These are phyloP conservation scores for Rhinolophus ferrumequinum DNA, from an alignment of 2,113 vertebrate genomes.

Conservation along the genomic window DNA sequence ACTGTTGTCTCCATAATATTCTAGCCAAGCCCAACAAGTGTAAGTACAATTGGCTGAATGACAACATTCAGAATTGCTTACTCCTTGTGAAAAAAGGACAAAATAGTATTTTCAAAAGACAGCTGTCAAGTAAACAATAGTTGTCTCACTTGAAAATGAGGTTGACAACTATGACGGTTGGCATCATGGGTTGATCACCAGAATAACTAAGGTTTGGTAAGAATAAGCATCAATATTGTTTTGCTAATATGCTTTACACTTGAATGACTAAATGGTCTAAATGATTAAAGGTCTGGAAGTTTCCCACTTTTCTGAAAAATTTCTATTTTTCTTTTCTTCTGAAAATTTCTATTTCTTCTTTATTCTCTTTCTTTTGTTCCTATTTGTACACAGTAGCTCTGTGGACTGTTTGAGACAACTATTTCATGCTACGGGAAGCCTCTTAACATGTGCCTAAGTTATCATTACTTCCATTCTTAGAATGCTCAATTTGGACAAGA, in stretches of 20 bases:
- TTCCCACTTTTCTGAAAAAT: not conserved
- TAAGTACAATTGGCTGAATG: conserved; percentile 34
- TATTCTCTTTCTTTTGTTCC: not conserved
- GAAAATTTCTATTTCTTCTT: not conserved
- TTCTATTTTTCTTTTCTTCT: not conserved
- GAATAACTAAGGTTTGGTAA: not conserved
- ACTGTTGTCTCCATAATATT: conserved; percentile 28
- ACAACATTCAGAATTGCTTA: conserved; percentile 60
- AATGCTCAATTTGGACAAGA: not conserved
- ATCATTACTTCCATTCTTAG: not conserved
- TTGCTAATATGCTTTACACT: not conserved
- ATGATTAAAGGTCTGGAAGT: not conserved
- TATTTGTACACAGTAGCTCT: not conserved
- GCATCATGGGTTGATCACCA: not conserved
- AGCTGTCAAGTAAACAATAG: conserved; percentile 33
- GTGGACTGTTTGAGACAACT: not conserved
- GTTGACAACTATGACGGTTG: not conserved
- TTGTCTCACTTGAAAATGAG: conserved; percentile 46
- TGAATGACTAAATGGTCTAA: not conserved
- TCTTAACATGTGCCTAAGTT: not conserved
- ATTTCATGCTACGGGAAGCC: not conserved
- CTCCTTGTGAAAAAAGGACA: not conserved
- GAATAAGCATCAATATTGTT: not conserved
- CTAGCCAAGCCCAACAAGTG: not conserved
- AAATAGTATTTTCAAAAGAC: conserved; percentile 55